Evolutionary conservation across 2,113 vertebrate genomes (phyloP).

Genomic region (Phrynosoma blainvillii): DNA sequence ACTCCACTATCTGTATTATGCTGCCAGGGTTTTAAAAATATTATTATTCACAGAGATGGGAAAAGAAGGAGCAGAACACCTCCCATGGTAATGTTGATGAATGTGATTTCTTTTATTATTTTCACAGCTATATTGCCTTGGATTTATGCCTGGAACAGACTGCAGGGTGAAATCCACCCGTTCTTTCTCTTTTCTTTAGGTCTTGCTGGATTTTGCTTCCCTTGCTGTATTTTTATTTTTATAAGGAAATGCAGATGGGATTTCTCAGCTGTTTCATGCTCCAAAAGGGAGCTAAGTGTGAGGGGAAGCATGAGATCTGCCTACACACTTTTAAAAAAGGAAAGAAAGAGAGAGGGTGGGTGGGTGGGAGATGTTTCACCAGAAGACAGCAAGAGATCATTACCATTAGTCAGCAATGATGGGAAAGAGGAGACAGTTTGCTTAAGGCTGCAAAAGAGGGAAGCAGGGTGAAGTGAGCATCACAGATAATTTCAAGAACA

Average conservation of each 20-base stretch:
- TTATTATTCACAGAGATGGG: neutral
- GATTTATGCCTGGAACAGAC: neutral
- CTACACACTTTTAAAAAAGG: constrained; percentile 46
- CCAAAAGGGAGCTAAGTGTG: constrained; percentile 46
- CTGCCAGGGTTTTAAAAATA: neutral
- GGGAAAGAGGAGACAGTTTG: constrained; percentile 63
- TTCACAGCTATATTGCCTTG: neutral
- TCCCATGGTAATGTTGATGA: too few species aligned
- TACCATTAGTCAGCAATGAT: constrained; percentile 68
- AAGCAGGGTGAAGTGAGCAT: constrained; percentile 45
- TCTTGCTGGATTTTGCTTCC: neutral
- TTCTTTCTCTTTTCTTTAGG: constrained; percentile 21
- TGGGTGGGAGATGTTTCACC: constrained; percentile 51
- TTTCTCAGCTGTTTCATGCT: constrained; percentile 43
- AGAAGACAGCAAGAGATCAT: constrained; percentile 64
- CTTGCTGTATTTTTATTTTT: neutral
- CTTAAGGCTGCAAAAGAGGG: constrained; percentile 53
- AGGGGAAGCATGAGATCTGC: constrained; percentile 53
- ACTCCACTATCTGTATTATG: neutral
- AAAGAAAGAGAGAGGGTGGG: neutral
- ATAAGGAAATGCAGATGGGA: constrained; percentile 16
- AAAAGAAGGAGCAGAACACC: neutral
- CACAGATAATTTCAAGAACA: constrained; percentile 38
- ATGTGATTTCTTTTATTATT: neutral
- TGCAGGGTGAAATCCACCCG: neutral